Evolutionary conservation across 2,888 invertebrate genomes (phyloP), one percentile per base, ranked within the genome.

Genomic region (Melieria crassipennis): DNA sequence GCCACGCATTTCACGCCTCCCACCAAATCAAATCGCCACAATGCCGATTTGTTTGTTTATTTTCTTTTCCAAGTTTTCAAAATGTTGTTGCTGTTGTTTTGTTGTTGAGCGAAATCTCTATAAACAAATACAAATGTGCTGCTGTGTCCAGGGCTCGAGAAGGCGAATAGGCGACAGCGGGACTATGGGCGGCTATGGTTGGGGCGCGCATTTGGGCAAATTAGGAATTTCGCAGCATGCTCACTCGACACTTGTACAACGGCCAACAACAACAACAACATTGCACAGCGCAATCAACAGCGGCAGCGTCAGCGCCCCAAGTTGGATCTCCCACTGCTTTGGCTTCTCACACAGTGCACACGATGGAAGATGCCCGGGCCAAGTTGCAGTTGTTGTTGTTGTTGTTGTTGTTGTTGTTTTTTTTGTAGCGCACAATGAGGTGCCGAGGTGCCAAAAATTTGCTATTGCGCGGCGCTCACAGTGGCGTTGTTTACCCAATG

Each of bases 401-500:
- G 30, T 56, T 65, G 48, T 72, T 46, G 48, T 52, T 16, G 50
- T n/a, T 30, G 56, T 7, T 65, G 30, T 56, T 65, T 45, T 72
- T 46, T 46, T 52, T 16, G 50, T n/a, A 11, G 13, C n/a, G 43
- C 56, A 16, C 30, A 46, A 42, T 63, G 63, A 56, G 9, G 70
- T 76, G 75, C 71, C 71, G 72, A 78, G 77, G 77, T 76, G 78
- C 60, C 73, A 76, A 73, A 30, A 74, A 73, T 61, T 69, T 57
- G 46, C 50, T 71, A 70, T 50, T 60, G 67, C 63, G 56, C 64
- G 65, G 73, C 72, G 75, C 76, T 74, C 73, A 75, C 74, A 72
- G 61, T 77, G 83, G 82, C 82, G 80, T 81, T 83, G 74, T 79
- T 80, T 82, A 81, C 80, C 82, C 82, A 79, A 80, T 76, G 82